Evolutionary conservation across 1,140 invertebrate genomes (phyloP).

Genomic region (Cotesia chilonis): DNA sequence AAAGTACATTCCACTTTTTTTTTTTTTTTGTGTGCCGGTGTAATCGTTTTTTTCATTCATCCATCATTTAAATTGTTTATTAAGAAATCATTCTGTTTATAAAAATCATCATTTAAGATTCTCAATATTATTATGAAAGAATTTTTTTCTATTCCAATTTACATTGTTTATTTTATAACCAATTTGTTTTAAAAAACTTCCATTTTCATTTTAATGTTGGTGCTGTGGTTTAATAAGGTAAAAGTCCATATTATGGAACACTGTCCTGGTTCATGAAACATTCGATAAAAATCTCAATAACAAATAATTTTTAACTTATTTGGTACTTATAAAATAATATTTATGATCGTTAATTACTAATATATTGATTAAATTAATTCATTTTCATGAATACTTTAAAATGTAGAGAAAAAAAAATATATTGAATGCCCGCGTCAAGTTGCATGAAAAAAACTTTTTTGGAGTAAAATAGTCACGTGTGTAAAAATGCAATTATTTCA

Average conservation of each 20-base stretch:
- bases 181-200: too few species aligned
- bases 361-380: slow-evolving; percentile 12
- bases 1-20: too few species aligned
- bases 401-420: slow-evolving; percentile 10
- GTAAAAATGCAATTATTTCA: not conserved
- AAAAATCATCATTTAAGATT: too few species aligned
- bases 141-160: too few species aligned
- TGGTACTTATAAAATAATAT: slow-evolving; percentile 4
- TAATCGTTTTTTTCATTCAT: too few species aligned
- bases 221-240: too few species aligned
- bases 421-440: not conserved
- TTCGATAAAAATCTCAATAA: not conserved
- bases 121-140: too few species aligned
- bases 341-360: slow-evolving; percentile 6
- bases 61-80: too few species aligned
- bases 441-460: not conserved
- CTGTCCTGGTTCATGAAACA: not conserved
- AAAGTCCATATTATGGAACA: slow-evolving; percentile 11
- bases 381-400: not conserved
- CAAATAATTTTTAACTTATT: slow-evolving; percentile 12
- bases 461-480: not conserved
- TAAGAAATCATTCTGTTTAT: too few species aligned
- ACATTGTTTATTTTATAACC: too few species aligned
- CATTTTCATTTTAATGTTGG: too few species aligned
- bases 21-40: too few species aligned